Conservation (phyloP, 1,140 invertebrate species). For the Pseudomyrmex sp. region DNA sequence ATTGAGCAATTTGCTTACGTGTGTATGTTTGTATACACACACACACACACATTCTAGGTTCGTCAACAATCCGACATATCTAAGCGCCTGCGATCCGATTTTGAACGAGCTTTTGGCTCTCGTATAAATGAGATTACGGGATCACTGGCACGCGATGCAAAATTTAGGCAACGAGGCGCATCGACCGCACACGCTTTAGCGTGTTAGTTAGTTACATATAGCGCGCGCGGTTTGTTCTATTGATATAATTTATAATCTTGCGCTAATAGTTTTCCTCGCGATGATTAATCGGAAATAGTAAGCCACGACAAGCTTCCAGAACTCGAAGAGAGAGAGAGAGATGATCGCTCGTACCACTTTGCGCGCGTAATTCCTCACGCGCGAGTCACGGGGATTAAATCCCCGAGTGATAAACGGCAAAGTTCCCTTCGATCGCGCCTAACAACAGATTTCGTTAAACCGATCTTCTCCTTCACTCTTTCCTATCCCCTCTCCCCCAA, state of each 20-base stretch:
- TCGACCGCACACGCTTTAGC: background rate
- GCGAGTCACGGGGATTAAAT: slow-evolving; percentile 55
- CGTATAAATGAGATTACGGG: slow-evolving; percentile 46
- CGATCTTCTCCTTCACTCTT: slow-evolving; percentile 19
- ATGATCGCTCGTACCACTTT: slow-evolving; percentile 40
- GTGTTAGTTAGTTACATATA: background rate
- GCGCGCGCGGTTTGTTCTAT: background rate
- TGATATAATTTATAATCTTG: background rate
- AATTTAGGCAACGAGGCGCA: slow-evolving; percentile 20
- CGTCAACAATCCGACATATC: slow-evolving; percentile 64
- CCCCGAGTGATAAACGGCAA: slow-evolving; percentile 52
- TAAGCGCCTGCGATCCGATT: slow-evolving; percentile 57
- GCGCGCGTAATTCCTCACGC: slow-evolving; percentile 50
- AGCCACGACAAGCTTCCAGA: slow-evolving; percentile 1
- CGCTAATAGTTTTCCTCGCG: background rate
- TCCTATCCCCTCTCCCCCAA: background rate
- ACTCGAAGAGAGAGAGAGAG: too few relatives aligned
- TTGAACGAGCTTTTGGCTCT: slow-evolving; percentile 26
- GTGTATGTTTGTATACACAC: slow-evolving; percentile 28
- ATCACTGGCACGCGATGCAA: slow-evolving; percentile 15
- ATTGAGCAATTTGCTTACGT: background rate
- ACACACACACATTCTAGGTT: slow-evolving; percentile 40
- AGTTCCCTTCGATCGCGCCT: slow-evolving; percentile 24
- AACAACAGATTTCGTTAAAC: slow-evolving; percentile 61
- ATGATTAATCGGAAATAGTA: slow-evolving; percentile 24